Evolutionary conservation across 2,797 vertebrate species (phyloP), one percentile per base, ranked within the genome.

Genomic region (Sarcoramphus papa): DNA sequence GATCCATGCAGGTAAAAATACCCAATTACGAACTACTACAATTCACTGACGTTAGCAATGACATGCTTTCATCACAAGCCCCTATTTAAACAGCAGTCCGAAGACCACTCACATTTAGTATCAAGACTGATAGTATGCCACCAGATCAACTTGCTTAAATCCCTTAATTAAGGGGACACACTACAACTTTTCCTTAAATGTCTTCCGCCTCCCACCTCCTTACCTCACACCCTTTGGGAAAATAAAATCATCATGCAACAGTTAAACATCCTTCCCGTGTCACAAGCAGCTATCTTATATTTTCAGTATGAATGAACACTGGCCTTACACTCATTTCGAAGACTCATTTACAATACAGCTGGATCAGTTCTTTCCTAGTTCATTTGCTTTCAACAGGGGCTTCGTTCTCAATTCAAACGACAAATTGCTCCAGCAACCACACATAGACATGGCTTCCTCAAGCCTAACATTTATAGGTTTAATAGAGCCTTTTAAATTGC

Each of bases 401-500:
- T 91, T 93, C 76, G 67, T 80, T 87, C 85, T 84, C 60, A 79
- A 91, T 82, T 91, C 60, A 89, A 57, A 89, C 70, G 56, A 87
- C 77, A 82, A 84, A 93, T 64, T 20, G 9, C 64, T 91, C 74
- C 80, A 83, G 53, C 53, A 91, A 54, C 57, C 75, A 91, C 59
- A 85, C 22, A 91, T 22, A 75, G 22, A 53, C 60, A 37, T 7
- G 20, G 50, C 59, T 90, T 89, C 78, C 64, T 88, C 85, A 67
- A 78, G 69, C 40, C 57, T 13, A 6, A 54, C 35, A 75, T 72
- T 79, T 90, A 82, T 50, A 75, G 70, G 41, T 84, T 84, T 92
- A 90, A 90, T 17, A 50, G 9, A 62, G 24, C 31, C 30, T 73
- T 95, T 88, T 47, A 80, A 83, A 88, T 60, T 21, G 64, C 13